A percentile compares a stretch with the other conserved stretches of the same genome.
phyloP scores from a whole-genome alignment of 2,888 invertebrate species.

The Saturnia japonica region DNA sequence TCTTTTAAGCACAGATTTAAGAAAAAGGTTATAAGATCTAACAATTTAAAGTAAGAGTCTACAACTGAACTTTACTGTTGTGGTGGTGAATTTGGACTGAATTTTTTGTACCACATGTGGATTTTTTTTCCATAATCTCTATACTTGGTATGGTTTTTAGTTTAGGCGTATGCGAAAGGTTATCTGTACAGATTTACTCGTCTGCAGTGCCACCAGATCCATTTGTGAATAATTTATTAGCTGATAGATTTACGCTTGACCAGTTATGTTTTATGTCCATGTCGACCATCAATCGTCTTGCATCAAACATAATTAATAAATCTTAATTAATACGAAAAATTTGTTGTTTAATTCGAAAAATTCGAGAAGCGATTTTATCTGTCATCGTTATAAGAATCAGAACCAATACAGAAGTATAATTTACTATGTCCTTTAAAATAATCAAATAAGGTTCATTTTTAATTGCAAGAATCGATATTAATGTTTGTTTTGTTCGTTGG shows the following conservation, averaged over 20 bases:
- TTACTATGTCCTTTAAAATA: not conserved
- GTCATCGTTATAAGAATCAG: conserved; percentile 2
- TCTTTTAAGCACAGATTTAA: too few relatives aligned
- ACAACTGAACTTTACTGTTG: not conserved
- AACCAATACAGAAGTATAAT: not conserved
- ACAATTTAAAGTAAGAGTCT: not conserved
- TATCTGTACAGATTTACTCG: not conserved
- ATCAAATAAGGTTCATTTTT: conserved; percentile 32
- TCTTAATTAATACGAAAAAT: conserved; percentile 29
- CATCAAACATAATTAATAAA: conserved; percentile 7
- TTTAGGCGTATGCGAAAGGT: too few relatives aligned
- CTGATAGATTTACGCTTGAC: not conserved
- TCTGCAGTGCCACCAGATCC: not conserved
- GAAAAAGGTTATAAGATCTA: too few relatives aligned
- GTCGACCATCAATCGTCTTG: conserved; percentile 1
- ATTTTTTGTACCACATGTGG: not conserved
- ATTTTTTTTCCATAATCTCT: not conserved
- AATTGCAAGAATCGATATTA: conserved; percentile 34
- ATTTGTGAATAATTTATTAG: not conserved
- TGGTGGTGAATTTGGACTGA: not conserved
- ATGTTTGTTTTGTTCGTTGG: conserved; percentile 49
- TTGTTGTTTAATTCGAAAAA: conserved; percentile 47
- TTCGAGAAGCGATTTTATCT: conserved; percentile 5
- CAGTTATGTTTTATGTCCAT: not conserved
- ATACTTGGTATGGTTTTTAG: not conserved